Base-by-base conservation (phyloP, 2,113 vertebrate genomes). In the Perccottus glenii region DNA sequence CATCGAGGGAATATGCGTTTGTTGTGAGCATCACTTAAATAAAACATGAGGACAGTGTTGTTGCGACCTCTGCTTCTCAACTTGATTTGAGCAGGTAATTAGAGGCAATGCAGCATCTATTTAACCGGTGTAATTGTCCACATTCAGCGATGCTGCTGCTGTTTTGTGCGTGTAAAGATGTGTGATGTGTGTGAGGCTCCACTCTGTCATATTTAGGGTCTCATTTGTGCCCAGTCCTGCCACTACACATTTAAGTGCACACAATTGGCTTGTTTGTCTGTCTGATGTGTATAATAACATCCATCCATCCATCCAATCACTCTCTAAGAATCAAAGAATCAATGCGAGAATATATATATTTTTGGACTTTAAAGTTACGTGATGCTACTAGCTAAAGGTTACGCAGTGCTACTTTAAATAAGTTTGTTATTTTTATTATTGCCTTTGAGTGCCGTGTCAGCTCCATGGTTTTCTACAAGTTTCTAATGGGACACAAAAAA, bases 1-100 rank as follows among this genome's bases (percentile, higher is more conserved):
- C 57, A 64, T 4, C 44, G 10, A 56, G 67, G 74, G 48, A 12
- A 56, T 70, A 63, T 81, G 60, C 71, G 62, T 33, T 51, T 4
- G 27, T 14, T n/a, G 14, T 72, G 64, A 82, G 4, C 48, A 64
- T 56, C 49, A 52, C 33, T 52, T 77, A 64, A 78, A 84, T 80
- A 64, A 81, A 80, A 85, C 60, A 87, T 70, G 79, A 81, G 67
- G 56, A 58, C 6, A 0, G 57, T 42, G 69, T 50, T 68, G 73
- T 80, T 75, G 40, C 48, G 47, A 76, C 64, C 50, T 70, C 56
- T 44, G 70, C 47, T 42, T 50, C 60, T 50, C 33, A 9, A 19
- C 60, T 70, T 79, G 64, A 84, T 79, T 59, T 70, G 73, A 74
- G 63, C 63, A 76, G 80, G 77, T 83, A 59, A 86, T 82, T 80